Conservation (phyloP, 2,888 invertebrate species). For the Lasioglossum pauxillum region DNA sequence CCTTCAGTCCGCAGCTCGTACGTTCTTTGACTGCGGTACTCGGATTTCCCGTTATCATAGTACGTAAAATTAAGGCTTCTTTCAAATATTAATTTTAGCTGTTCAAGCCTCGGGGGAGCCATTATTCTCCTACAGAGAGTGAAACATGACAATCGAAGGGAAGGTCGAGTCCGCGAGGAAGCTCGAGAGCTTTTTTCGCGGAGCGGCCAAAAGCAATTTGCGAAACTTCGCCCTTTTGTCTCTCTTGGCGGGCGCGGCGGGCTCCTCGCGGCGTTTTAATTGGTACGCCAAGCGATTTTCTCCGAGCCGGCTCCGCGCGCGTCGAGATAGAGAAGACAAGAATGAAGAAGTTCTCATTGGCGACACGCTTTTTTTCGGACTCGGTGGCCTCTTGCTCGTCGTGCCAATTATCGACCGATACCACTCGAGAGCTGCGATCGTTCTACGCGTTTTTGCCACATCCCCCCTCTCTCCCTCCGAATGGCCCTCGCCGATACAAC, state of each 20-base stretch:
- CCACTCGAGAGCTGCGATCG: constrained; percentile 44
- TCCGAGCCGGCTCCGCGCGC: constrained; percentile 29
- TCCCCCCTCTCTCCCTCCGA: background rate
- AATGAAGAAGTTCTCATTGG: constrained; percentile 47
- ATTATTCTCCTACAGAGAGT: background rate
- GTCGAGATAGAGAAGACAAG: constrained; percentile 34
- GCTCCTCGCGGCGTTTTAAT: constrained; percentile 64
- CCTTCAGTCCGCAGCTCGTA: background rate
- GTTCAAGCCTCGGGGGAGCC: background rate
- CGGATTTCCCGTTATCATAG: background rate
- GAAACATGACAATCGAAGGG: background rate
- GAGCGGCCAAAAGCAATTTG: constrained; percentile 72
- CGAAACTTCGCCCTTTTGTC: constrained; percentile 68
- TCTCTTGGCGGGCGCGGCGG: constrained; percentile 68
- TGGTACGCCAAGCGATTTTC: constrained; percentile 59
- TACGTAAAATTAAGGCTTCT: background rate
- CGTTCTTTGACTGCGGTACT: background rate
- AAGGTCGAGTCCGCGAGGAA: background rate
- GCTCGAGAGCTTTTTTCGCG: background rate
- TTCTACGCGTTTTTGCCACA: constrained; percentile 39
- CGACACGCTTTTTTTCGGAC: constrained; percentile 48
- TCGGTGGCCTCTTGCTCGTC: constrained; percentile 25
- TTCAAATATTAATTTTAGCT: constrained; percentile 9
- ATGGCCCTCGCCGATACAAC: constrained; percentile 28
- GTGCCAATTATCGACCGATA: constrained; percentile 63